A percentile compares a stretch with the other conserved stretches of the same genome.
These are phyloP conservation scores for Xenops minutus DNA, from an alignment of 2,797 vertebrate species.

Conservation along the genomic window DNA sequence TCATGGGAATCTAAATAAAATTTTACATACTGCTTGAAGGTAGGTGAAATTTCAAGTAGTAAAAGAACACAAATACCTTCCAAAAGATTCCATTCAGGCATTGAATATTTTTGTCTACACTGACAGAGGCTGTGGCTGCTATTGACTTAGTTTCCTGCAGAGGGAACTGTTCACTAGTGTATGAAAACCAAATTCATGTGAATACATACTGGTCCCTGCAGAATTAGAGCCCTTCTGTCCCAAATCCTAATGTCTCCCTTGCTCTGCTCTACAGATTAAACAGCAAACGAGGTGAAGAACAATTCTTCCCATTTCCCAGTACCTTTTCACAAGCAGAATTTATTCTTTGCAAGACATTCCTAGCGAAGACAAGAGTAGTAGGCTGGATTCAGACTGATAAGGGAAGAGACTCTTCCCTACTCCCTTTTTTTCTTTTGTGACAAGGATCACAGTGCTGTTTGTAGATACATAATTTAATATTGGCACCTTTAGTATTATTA, in stretches of 20 bases:
- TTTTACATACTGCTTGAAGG: fast-evolving
- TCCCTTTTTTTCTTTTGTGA: fast-evolving
- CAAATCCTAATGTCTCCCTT: not conserved
- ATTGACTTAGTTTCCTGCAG: slow-evolving; percentile 46
- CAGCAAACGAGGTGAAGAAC: not conserved
- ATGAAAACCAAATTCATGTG: not conserved
- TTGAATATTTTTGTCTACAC: fast-evolving
- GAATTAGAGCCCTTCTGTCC: not conserved
- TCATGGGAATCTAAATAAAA: not conserved
- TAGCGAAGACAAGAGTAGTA: not conserved
- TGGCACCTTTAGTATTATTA: not conserved
- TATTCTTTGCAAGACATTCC: not conserved
- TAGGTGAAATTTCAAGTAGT: not conserved
- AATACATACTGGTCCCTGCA: not conserved
- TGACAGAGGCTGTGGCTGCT: not conserved
- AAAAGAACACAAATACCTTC: not conserved
- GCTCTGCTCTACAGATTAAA: not conserved
- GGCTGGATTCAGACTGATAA: not conserved
- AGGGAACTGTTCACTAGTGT: slow-evolving; percentile 28
- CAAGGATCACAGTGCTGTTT: not conserved
- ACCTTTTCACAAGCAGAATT: not conserved
- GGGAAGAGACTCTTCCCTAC: not conserved
- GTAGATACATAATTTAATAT: not conserved
- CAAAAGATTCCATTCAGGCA: not conserved
- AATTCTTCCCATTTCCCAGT: not conserved